Evolutionary conservation across 1,140 invertebrate genomes (phyloP), one percentile per base, ranked within the genome.

Genomic region (Artemia franciscana): DNA sequence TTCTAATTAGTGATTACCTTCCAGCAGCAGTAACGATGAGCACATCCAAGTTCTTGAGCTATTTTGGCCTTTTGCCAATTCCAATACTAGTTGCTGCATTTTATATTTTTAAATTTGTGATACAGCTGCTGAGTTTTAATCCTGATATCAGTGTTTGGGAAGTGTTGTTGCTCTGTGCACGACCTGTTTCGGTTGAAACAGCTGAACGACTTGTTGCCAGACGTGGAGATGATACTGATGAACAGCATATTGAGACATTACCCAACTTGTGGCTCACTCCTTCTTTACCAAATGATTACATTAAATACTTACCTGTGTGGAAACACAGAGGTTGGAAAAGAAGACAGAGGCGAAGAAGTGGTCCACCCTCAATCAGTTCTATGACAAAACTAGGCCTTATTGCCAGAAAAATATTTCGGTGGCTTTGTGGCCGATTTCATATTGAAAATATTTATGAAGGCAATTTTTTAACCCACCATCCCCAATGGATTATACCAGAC

Each of bases 221-320:
- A 51, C 39, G 39, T 15, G 21, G 39, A 21, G 70, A 73, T 57
- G 70, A 72, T 57, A 69, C 68, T 23, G 69, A 73, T 65, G 75
- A 76, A 61, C 64, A 71, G 62, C 65, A 77, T 0, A 73, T 77
- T 56, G 73, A 74, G 61, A 72, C 75, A 24, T 71, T 75, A 28
- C 75, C 76, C 15, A 73, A 75, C 64, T 65, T 78, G 0, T 78
- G 76, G 74, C 67, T 78, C 5, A 72, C 73, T 57, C 73, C 77
- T 5, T 68, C 73, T 24, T 66, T 74, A 23, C 68, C 69, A 27
- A 67, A 61, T 18, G 74, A 78, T 58, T 80, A 79, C 65, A 73
- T 80, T 24, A 74, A 75, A 60, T 68, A 76, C 58, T 68, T 80
- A n/a, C 77, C 76, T 5, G 70, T 74, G 5, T 80, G 78, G 78